These are phyloP conservation scores for Drosophila santomea DNA, from an alignment of 1,140 invertebrate genomes.

Conservation along the genomic window DNA sequence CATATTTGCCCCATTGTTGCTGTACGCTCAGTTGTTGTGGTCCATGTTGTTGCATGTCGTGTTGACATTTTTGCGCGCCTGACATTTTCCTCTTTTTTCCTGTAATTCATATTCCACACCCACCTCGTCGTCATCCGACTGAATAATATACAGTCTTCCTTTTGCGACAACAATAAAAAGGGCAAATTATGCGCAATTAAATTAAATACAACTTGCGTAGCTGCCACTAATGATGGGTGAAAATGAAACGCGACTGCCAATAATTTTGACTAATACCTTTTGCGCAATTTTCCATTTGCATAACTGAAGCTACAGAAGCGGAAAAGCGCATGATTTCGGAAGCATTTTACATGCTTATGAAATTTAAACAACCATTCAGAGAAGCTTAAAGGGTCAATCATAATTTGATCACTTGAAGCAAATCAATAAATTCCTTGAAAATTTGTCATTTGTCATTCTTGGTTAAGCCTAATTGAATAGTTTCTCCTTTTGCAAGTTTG, in stretches of 20 bases:
- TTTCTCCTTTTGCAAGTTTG: too few relatives aligned
- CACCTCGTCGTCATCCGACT: neutral
- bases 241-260: conserved; percentile 19
- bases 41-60: conserved; percentile 74
- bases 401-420: neutral
- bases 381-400: neutral
- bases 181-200: conserved; percentile 64
- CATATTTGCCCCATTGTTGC: conserved; percentile 51
- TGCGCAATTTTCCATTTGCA: conserved; percentile 18
- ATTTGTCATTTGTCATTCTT: neutral
- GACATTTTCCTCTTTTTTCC: conserved; percentile 58
- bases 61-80: conserved; percentile 73
- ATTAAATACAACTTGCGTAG: conserved; percentile 60
- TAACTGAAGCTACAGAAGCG: conserved; percentile 23
- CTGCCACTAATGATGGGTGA: conserved; percentile 12
- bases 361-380: neutral
- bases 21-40: conserved; percentile 49
- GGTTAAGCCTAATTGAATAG: neutral
- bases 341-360: conserved; percentile 7
- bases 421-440: neutral
- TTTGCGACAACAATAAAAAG: conserved; percentile 39
- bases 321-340: conserved; percentile 10
- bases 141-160: conserved; percentile 36
- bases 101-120: conserved; percentile 52
- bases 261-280: neutral